Conservation (phyloP, 2,113 vertebrate genomes). For the Rhinichthys klamathensis region DNA sequence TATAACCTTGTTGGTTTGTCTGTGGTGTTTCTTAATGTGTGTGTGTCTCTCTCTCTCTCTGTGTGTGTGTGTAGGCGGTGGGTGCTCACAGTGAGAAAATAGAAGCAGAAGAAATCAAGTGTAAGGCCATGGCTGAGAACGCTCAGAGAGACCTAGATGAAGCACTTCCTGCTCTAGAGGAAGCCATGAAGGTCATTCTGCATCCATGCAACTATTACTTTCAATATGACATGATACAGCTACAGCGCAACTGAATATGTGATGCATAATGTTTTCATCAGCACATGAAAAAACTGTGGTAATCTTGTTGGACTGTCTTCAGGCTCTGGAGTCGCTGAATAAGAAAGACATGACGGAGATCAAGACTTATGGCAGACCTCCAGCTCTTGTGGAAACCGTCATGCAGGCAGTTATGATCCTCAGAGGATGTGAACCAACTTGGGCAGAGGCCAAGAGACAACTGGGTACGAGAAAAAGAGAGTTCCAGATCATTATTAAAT, state of each 20-base stretch:
- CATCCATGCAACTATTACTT: conserved; percentile 11
- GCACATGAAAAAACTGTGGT: conserved; percentile 2
- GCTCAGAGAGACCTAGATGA: conserved; percentile 89
- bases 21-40: conserved; percentile 32
- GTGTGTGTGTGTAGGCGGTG: conserved; percentile 72
- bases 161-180: conserved; percentile 86
- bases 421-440: conserved; percentile 83
- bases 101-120: conserved; percentile 81
- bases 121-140: conserved; percentile 83
- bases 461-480: conserved; percentile 78
- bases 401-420: conserved; percentile 93
- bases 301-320: conserved; percentile 6
- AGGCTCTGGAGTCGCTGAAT: conserved; percentile 90
- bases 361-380: conserved; percentile 87
- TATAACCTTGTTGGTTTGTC: conserved; percentile 2
- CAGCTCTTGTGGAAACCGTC: conserved; percentile 85
- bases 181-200: conserved; percentile 83
- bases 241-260: background rate
- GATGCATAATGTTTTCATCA: conserved; percentile 10
- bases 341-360: conserved; percentile 93
- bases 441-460: conserved; percentile 89
- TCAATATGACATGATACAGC: background rate
- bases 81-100: conserved; percentile 85
- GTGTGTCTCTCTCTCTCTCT: too few species aligned
- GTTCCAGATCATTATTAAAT: conserved; percentile 39